These are phyloP conservation scores for Cyphomyrus discorhynchus DNA, from an alignment of 2,113 vertebrate species.

Conservation along the genomic window DNA sequence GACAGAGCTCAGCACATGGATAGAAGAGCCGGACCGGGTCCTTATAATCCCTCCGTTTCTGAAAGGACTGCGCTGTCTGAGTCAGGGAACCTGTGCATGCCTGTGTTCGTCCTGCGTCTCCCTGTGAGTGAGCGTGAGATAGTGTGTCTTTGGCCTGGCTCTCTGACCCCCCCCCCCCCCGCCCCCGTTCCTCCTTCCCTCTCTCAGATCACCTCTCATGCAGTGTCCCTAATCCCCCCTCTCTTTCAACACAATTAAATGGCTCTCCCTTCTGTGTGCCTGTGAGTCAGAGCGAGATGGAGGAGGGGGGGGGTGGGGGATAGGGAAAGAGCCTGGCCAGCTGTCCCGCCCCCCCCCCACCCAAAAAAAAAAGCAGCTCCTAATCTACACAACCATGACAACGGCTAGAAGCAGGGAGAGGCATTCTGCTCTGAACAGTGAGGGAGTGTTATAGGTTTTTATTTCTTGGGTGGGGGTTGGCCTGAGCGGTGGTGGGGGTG, in stretches of 20 bases:
- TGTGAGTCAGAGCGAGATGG: constrained; percentile 35
- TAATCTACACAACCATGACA: constrained; percentile 41
- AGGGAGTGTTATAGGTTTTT: constrained; percentile 10
- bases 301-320: constrained; percentile 12
- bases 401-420: constrained; percentile 19
- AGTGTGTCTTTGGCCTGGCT: no score
- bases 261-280: constrained; percentile 27
- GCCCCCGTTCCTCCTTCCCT: background rate
- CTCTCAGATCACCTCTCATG: constrained; percentile 25
- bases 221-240: constrained; percentile 29
- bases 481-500: background rate
- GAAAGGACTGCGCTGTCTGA: background rate
- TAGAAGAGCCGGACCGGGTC: background rate
- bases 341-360: constrained; percentile 12
- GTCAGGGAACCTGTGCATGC: background rate
- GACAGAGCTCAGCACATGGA: background rate
- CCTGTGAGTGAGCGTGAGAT: background rate
- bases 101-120: background rate
- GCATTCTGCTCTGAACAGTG: constrained; percentile 7
- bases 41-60: background rate
- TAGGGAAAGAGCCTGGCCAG: constrained; percentile 24
- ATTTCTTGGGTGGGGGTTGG: background rate
- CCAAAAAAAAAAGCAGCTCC: constrained; percentile 6
- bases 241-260: constrained; percentile 37
- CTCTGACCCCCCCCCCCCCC: background rate